Conservation (phyloP, 2,888 invertebrate species). For the Herminia tarsipennalis region DNA sequence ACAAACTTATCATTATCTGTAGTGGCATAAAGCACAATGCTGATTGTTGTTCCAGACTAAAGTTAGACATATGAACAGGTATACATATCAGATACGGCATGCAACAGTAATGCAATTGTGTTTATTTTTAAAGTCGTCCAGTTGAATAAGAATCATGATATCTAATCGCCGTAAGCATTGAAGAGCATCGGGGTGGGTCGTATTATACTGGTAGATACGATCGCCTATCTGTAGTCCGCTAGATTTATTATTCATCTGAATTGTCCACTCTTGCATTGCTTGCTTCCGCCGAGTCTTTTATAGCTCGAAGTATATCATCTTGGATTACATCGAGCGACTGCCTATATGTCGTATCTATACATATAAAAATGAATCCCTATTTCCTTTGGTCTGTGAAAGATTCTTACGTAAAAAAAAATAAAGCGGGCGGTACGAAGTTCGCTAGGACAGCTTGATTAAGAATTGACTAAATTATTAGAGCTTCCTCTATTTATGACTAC, state of each 20-base stretch:
- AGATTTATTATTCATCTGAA: conserved; percentile 66
- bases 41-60: conserved; percentile 51
- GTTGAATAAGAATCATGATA: conserved; percentile 49
- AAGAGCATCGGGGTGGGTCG: conserved; percentile 59
- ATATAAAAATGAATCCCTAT: too few relatives aligned
- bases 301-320: conserved; percentile 14
- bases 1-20: conserved; percentile 35
- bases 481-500: conserved; percentile 15
- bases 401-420: too few relatives aligned
- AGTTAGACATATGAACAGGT: conserved; percentile 34
- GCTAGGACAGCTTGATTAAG: too few relatives aligned
- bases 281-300: conserved; percentile 48
- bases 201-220: conserved; percentile 61
- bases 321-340: conserved; percentile 8
- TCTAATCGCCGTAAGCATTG: conserved; percentile 33
- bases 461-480: not conserved
- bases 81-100: conserved; percentile 46
- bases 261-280: conserved; percentile 56
- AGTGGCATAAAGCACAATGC: conserved; percentile 54
- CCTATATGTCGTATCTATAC: conserved; percentile 2
- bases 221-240: conserved; percentile 51
- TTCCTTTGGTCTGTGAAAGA: too few relatives aligned
- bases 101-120: conserved; percentile 72
- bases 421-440: too few relatives aligned
- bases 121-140: conserved; percentile 76